Percentiles rank a stretch among this genome's conserved stretches.
These are phyloP conservation scores for Clarias gariepinus DNA, from an alignment of 2,113 vertebrate genomes.

Conservation along the genomic window DNA sequence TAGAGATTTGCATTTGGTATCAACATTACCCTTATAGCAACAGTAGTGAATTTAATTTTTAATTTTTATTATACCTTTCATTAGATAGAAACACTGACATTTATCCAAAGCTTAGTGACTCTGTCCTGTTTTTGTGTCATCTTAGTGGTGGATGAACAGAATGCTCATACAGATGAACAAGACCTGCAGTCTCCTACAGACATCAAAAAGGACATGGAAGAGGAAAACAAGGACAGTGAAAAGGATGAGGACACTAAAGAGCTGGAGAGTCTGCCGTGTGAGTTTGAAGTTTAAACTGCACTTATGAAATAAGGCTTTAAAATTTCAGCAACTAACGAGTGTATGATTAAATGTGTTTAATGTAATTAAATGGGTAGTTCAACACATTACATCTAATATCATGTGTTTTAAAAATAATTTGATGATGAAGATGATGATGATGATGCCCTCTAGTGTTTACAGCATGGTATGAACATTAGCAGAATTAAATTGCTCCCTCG, in stretches of 20 bases:
- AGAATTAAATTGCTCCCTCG: neutral
- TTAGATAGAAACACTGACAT: neutral
- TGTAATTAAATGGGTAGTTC: neutral
- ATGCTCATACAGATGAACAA: constrained; percentile 80
- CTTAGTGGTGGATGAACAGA: constrained; percentile 92
- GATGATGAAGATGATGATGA: neutral
- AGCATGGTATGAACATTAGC: neutral
- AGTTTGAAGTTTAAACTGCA: constrained; percentile 62
- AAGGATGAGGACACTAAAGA: constrained; percentile 92
- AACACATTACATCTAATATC: neutral
- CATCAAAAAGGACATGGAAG: constrained; percentile 81
- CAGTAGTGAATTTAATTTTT: neutral
- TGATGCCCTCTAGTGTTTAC: constrained; percentile 31
- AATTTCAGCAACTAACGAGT: neutral
- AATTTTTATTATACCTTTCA: too few relatives aligned
- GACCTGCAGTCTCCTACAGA: constrained; percentile 76
- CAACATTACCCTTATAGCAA: neutral
- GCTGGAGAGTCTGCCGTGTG: constrained; percentile 74
- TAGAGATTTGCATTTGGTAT: neutral
- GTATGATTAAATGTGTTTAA: neutral
- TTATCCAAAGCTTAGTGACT: neutral
- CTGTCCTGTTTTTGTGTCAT: constrained; percentile 10
- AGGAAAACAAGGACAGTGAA: constrained; percentile 86
- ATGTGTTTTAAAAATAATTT: neutral
- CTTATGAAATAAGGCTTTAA: neutral